These are phyloP conservation scores for Peucedramus taeniatus DNA, from an alignment of 2,113 vertebrate species.

Conservation along the genomic window DNA sequence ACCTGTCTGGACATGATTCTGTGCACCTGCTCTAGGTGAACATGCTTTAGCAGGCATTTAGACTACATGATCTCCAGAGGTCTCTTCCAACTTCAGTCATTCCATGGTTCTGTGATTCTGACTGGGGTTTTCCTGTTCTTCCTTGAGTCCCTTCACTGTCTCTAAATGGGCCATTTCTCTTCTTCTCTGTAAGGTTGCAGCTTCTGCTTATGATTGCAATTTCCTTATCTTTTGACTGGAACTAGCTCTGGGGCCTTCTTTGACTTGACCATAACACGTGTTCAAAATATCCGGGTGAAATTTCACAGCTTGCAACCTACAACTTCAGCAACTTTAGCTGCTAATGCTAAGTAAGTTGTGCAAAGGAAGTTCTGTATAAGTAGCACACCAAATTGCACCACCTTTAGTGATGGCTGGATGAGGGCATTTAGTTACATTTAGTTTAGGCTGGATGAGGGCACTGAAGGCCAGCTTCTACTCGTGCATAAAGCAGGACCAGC, in stretches of 20 bases:
- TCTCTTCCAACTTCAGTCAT: not conserved
- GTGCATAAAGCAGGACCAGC: not conserved
- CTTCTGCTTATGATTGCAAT: not conserved
- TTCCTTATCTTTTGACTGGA: not conserved
- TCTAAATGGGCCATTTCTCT: not conserved
- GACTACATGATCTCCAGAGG: not conserved
- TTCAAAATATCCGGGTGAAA: not conserved
- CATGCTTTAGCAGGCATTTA: not conserved
- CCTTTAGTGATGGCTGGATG: no score
- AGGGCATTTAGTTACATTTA: no score
- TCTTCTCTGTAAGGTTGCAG: not conserved
- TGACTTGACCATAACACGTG: not conserved
- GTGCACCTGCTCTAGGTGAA: not conserved
- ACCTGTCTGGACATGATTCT: not conserved
- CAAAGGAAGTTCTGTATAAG: not conserved
- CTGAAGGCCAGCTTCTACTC: not conserved
- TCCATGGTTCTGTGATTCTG: not conserved
- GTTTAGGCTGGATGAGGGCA: not conserved
- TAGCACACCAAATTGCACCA: rapidly evolving
- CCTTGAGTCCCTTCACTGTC: not conserved
- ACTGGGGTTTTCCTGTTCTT: not conserved
- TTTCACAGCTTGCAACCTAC: not conserved
- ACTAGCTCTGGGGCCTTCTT: not conserved
- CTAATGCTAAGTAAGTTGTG: not conserved
- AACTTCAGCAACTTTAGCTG: not conserved